Conservation (phyloP, 2,888 invertebrate species). For the Abrostola triplasia region DNA sequence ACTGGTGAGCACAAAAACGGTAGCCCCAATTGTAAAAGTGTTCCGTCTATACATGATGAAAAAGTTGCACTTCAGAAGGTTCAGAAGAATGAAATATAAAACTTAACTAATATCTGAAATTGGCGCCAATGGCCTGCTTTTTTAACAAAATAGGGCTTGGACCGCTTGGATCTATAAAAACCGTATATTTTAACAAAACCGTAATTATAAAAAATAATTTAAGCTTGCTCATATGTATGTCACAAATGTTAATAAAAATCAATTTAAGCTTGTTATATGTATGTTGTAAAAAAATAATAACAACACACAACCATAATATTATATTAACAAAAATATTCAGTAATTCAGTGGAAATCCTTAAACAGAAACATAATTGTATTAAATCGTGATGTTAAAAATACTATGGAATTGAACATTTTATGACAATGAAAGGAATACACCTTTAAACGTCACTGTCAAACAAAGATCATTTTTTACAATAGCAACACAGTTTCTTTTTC, state of each 20-base stretch:
- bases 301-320: too few relatives aligned
- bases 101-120: not conserved
- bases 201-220: not conserved
- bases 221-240: not conserved
- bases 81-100: too few relatives aligned
- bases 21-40: too few relatives aligned
- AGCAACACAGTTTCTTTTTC: slow-evolving; percentile 80
- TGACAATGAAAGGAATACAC: slow-evolving; percentile 19
- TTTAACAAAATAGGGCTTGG: not conserved
- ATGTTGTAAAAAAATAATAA: too few relatives aligned
- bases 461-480: slow-evolving; percentile 51
- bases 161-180: not conserved
- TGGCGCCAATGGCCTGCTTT: not conserved
- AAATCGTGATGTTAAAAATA: not conserved
- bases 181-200: not conserved
- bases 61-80: too few relatives aligned
- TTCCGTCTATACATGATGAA: too few relatives aligned
- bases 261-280: too few relatives aligned
- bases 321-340: too few relatives aligned
- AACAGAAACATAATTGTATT: too few relatives aligned
- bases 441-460: slow-evolving; percentile 56
- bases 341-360: too few relatives aligned
- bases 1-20: too few relatives aligned
- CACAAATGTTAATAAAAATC: not conserved
- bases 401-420: not conserved